Evolutionary conservation across 2,888 invertebrate genomes (phyloP).

Genomic region (Mayetiola destructor): DNA sequence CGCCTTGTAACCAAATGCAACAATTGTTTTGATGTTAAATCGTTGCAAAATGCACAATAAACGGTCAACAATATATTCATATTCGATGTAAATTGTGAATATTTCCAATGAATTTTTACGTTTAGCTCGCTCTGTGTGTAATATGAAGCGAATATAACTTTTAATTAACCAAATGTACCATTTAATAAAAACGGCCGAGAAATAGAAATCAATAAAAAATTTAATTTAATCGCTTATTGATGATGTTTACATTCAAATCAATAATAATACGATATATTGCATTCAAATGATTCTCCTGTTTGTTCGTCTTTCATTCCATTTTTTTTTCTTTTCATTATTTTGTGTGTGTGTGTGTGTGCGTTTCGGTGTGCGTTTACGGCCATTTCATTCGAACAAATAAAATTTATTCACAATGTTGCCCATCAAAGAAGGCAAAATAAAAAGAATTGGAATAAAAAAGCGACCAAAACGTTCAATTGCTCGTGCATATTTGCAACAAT

Average conservation of each 20-base stretch:
- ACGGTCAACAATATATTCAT: no score
- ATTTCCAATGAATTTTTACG: background rate
- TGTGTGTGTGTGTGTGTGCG: background rate
- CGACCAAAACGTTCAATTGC: no score
- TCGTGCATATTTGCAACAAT: constrained; percentile 12
- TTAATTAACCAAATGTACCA: background rate
- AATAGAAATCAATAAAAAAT: constrained; percentile 1
- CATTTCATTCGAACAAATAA: background rate
- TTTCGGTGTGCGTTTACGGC: background rate
- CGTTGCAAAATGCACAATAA: no score
- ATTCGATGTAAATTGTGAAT: background rate
- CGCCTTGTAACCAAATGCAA: no score
- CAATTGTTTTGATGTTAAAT: background rate
- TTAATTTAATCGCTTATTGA: constrained; percentile 1
- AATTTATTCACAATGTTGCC: background rate
- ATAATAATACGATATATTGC: background rate
- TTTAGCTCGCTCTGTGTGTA: background rate
- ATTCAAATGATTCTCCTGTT: background rate
- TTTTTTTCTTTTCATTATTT: background rate
- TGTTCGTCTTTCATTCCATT: background rate
- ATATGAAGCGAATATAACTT: background rate
- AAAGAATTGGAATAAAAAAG: no score
- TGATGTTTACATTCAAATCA: background rate
- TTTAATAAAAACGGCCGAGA: background rate
- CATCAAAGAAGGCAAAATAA: no score